phyloP scores from a whole-genome alignment of 2,797 vertebrate species.

The Orientallactaga sibirica region DNA sequence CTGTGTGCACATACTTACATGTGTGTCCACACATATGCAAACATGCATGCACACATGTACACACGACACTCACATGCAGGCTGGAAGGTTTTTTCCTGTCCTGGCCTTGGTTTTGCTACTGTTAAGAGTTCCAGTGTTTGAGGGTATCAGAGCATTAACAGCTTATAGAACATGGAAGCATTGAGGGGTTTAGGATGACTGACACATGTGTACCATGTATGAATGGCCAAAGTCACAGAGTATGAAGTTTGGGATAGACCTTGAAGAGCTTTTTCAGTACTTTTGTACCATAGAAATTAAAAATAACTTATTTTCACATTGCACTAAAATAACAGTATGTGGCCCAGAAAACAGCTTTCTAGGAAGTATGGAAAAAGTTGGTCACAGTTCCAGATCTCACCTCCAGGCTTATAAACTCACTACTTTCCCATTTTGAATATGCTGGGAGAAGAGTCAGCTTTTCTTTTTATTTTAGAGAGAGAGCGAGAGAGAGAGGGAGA shows the following conservation, averaged over 20 bases:
- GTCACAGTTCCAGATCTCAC: not conserved
- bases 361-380: not conserved
- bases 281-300: slow-evolving; percentile 14
- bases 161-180: not conserved
- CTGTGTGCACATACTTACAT: not conserved
- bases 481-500: too few species aligned
- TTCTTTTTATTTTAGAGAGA: too few species aligned
- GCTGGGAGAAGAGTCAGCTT: not conserved
- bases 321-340: not conserved
- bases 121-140: not conserved
- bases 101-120: not conserved
- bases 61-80: too few species aligned
- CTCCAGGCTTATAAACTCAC: not conserved
- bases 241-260: not conserved
- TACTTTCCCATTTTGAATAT: slow-evolving; percentile 14
- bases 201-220: not conserved
- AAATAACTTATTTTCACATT: slow-evolving; percentile 39
- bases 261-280: not conserved
- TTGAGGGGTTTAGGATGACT: not conserved
- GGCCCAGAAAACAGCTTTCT: slow-evolving; percentile 26
- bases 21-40: not conserved
- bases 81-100: not conserved
- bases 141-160: not conserved
- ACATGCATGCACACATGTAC: not conserved
- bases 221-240: not conserved